phyloP scores from a whole-genome alignment of 2,888 invertebrate species.

The Patella depressa region DNA sequence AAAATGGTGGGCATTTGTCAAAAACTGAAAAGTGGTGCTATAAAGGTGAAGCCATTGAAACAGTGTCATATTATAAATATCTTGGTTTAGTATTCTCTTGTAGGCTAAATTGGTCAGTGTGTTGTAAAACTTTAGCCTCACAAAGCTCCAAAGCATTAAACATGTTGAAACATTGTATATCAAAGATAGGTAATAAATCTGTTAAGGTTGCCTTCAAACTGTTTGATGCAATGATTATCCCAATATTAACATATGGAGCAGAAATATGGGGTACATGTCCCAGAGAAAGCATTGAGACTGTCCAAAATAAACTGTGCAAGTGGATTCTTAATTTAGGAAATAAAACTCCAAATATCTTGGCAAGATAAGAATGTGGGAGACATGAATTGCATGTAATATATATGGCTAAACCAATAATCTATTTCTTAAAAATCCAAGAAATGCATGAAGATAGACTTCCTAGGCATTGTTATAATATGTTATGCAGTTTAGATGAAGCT shows the following conservation, averaged over 20 bases:
- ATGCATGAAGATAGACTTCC: slow-evolving; percentile 8
- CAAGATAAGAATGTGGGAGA: background rate
- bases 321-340: background rate
- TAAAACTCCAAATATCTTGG: slow-evolving; percentile 2
- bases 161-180: slow-evolving; percentile 3
- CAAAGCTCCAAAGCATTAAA: slow-evolving; percentile 7
- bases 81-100: background rate
- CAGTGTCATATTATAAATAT: slow-evolving; percentile 6
- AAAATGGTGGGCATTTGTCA: slow-evolving; percentile 4
- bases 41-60: background rate
- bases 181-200: background rate
- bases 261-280: slow-evolving; percentile 8
- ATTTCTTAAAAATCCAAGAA: slow-evolving; percentile 9
- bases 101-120: slow-evolving; percentile 1
- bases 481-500: background rate
- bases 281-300: slow-evolving; percentile 3
- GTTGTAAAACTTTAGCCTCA: slow-evolving; percentile 1
- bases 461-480: background rate
- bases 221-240: slow-evolving; percentile 9
- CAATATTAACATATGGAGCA: slow-evolving; percentile 10
- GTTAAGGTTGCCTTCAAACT: slow-evolving; percentile 4
- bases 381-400: slow-evolving; percentile 8
- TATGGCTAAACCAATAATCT: slow-evolving; percentile 10
- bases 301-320: slow-evolving; percentile 1
- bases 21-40: background rate